Base-by-base conservation (phyloP, 2,797 vertebrate genomes). In the Pseudomugil tenellus region DNA sequence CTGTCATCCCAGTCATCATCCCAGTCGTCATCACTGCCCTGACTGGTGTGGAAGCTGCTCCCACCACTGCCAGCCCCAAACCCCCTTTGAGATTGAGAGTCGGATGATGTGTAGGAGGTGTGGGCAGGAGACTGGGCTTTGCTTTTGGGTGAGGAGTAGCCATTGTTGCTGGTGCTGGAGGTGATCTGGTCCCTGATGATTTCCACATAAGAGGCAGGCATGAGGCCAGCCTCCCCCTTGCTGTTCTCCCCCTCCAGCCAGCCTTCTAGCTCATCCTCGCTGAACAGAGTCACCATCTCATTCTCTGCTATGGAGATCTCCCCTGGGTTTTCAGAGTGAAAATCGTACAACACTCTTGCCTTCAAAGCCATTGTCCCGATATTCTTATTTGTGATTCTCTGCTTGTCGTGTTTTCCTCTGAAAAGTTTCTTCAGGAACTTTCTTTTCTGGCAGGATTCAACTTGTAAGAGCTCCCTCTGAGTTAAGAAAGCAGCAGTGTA, bases 171-270 rank as follows among this genome's bases (percentile, higher is more conserved):
- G n/a, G 74, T 80, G 74, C 53, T 90, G 49, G 67, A 67, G 58
- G 76, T 61, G 65, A 86, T 74, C 19, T 88, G 84, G 62, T 84
- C 79, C 79, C 56, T 94, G 86, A 81, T 83, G 89, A 98, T 92
- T 87, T 98, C 96, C 85, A 98, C 96, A 77, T 99, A 99, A 0
- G 97, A 97, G 73, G 97, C 97, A 17, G 97, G 97, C 87, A 98
- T 96, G 70, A 99, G 95, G 51, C 97, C 97, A 11, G 94, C 91
- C 82, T 98, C 95, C 25, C 97, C 97, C 58, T 91, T 92, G 88
- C 94, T 96, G 92, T 98, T 99, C 86, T 95, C 82, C 23, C 97
- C 97, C 85, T 98, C 96, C 54, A 98, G 84, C 97, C 97, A 98
- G 62, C 97, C 97, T 73, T 98, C 97, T 87, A 97, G 94, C 85